Evolutionary conservation across 2,888 invertebrate genomes (phyloP), one percentile per base, ranked within the genome.

Genomic region (Macaria liturata): DNA sequence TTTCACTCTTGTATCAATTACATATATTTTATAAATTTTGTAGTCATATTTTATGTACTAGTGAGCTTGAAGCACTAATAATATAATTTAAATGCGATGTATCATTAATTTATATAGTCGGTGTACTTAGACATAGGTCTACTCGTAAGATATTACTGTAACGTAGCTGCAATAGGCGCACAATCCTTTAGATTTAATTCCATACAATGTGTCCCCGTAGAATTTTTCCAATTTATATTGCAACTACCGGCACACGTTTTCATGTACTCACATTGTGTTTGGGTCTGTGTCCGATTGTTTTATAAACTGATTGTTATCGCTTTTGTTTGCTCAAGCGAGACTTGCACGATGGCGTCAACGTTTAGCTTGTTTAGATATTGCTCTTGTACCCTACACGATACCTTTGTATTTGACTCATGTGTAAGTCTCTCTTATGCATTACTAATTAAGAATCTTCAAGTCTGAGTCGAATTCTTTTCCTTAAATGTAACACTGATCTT

Each of bases 101-200:
- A 67, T 75, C 65, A 70, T 74, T 76, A 71, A 67, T 70, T 75
- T 80, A 57, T 70, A 65, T 68, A 75, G 69, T 75, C 75, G 66
- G 76, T 83, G 78, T 83, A 70, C 66, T 82, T 42, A 81, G 76
- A 64, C 69, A 59, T 83, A 83, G 74, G 42, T 77, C 72, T 76
- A 76, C 60, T 74, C n/a, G 73, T 76, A 81, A 78, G 75, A 79
- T 78, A 75, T 77, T 69, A 76, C 64, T 80, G 73, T 80, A 80
- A 76, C 46, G 68, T 80, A 79, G 78, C 71, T 68, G 78, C 78
- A 72, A 74, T 76, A 78, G 76, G 70, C 73, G 75, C 81, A 79
- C 79, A 76, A 69, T 69, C 64, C 66, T 64, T 71, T 66, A 69
- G 66, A 66, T 66, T 60, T 64, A 63, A 66, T 70, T 67, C 64